phyloP scores from a whole-genome alignment of 2,888 invertebrate genomes.

The Drosophila monieri region DNA sequence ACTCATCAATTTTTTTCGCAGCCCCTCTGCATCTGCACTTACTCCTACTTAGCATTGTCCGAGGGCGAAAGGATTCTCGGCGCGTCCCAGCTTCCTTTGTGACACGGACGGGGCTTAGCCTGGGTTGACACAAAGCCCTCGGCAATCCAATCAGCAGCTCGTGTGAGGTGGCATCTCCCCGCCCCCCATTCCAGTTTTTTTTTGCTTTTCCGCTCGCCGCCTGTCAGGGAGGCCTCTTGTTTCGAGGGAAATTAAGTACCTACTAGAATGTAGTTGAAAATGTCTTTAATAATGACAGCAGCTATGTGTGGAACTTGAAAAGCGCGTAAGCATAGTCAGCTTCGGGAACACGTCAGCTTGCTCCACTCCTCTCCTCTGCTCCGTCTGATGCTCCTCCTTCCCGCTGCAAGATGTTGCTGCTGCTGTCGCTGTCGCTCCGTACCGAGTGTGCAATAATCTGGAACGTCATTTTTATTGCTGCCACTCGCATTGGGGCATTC shows the following conservation, averaged over 20 bases:
- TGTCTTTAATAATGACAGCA: conserved; percentile 80
- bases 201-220: conserved; percentile 15
- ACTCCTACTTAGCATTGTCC: conserved; percentile 49
- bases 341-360: conserved; percentile 63
- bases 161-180: conserved; percentile 69
- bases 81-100: conserved; percentile 18
- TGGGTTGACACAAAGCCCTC: conserved; percentile 39
- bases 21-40: conserved; percentile 36
- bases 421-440: conserved; percentile 28
- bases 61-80: conserved; percentile 33
- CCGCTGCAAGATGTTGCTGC: background rate
- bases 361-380: conserved; percentile 1
- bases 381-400: conserved; percentile 40
- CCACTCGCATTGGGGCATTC: conserved; percentile 74
- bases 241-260: conserved; percentile 74
- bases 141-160: conserved; percentile 43
- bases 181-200: conserved; percentile 3
- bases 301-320: conserved; percentile 79
- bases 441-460: conserved; percentile 69
- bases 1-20: conserved; percentile 74
- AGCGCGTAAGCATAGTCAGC: conserved; percentile 78
- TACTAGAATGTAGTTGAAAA: conserved; percentile 80
- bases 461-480: conserved; percentile 77
- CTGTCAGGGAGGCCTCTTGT: conserved; percentile 36
- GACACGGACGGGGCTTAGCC: conserved; percentile 23